phyloP scores from a whole-genome alignment of 2,797 vertebrate species.

The Tokudaia tokunoshimensis region DNA sequence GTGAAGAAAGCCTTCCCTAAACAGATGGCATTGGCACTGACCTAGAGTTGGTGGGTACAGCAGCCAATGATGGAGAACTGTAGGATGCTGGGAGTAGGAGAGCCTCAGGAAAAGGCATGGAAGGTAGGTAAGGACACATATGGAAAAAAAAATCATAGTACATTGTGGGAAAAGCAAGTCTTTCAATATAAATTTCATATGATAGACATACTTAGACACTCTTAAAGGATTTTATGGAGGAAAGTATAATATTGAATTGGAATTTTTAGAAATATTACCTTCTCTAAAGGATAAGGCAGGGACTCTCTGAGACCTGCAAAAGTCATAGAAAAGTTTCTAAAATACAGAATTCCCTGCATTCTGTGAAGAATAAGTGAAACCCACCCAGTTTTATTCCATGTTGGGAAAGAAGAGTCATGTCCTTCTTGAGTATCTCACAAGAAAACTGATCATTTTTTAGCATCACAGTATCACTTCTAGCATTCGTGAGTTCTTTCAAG shows the following conservation, averaged over 20 bases:
- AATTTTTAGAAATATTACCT: slow-evolving; percentile 14
- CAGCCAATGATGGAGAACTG: neutral
- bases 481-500: neutral
- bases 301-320: neutral
- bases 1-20: neutral
- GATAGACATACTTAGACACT: neutral
- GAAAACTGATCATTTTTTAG: slow-evolving; percentile 29
- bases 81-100: rapidly evolving
- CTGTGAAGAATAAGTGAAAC: neutral
- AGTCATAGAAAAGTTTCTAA: neutral
- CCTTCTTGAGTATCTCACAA: neutral
- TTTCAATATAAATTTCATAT: neutral
- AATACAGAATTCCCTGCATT: neutral
- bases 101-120: neutral
- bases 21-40: neutral
- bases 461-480: neutral
- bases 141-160: neutral
- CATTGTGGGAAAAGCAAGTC: neutral
- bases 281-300: neutral
- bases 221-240: neutral
- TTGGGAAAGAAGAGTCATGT: neutral
- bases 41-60: neutral
- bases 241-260: neutral
- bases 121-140: neutral
- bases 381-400: neutral